A percentile compares a stretch with the other conserved stretches of the same genome.
phyloP scores from a whole-genome alignment of 2,888 invertebrate species.

The Scaptomyza flava region DNA sequence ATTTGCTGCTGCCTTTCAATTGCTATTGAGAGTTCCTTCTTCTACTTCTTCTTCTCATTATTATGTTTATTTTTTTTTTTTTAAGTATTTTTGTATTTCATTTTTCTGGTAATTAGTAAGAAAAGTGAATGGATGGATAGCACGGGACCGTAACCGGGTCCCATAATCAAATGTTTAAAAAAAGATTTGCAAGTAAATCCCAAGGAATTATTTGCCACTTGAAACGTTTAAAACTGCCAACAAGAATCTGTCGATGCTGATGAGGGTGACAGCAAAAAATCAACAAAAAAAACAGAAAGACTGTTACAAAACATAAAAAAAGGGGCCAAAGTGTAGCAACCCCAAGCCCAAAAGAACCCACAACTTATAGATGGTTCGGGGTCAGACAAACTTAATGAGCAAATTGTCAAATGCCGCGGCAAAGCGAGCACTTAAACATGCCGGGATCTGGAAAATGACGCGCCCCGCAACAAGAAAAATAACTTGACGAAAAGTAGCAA shows the following conservation, averaged over 20 bases:
- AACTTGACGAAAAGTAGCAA: slow-evolving; percentile 64
- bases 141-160: slow-evolving; percentile 24
- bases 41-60: background rate
- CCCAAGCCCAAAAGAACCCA: slow-evolving; percentile 16
- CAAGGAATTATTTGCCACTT: slow-evolving; percentile 81
- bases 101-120: slow-evolving; percentile 69
- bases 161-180: slow-evolving; percentile 73
- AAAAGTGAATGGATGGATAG: slow-evolving; percentile 27
- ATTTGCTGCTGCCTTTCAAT: slow-evolving; percentile 65
- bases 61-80: slow-evolving; percentile 3
- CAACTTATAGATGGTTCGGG: slow-evolving; percentile 42
- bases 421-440: slow-evolving; percentile 78
- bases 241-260: slow-evolving; percentile 70
- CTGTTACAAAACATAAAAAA: slow-evolving; percentile 11
- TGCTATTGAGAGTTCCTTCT: slow-evolving; percentile 28
- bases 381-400: slow-evolving; percentile 83
- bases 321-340: slow-evolving; percentile 32
- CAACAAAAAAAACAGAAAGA: slow-evolving; percentile 3
- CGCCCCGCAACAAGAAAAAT: slow-evolving; percentile 57
- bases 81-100: background rate
- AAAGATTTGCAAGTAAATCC: slow-evolving; percentile 78
- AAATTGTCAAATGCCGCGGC: slow-evolving; percentile 81
- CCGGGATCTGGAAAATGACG: slow-evolving; percentile 48
- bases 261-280: slow-evolving; percentile 53
- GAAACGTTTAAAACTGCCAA: slow-evolving; percentile 82